Base-by-base conservation (phyloP, 2,797 vertebrate genomes). In the Netta rufina region DNA sequence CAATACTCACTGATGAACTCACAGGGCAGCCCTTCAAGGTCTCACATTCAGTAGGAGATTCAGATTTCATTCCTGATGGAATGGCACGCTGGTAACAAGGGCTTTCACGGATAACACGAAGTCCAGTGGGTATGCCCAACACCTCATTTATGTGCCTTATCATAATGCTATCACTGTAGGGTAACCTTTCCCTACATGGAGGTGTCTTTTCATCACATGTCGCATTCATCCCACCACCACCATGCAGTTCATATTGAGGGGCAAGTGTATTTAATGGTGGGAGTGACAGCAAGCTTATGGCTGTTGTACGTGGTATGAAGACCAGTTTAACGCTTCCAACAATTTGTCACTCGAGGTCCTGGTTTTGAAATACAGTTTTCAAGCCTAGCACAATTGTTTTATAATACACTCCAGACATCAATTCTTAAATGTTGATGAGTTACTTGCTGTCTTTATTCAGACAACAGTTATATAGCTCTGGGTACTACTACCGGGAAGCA, bases 61-160 rank as follows among this genome's bases (percentile, higher is more conserved):
- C 75, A 57, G 70, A 9, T 22, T 3, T 24, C 45, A 7, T 9
- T 69, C 51, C 65, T 60, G 32, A 24, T 70, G 69, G 76, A 76
- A 8, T 38, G 47, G 41, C 4, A 4, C 6, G 4, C 3, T 13
- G 16, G n/a, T 61, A 39, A 16, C 19, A 22, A 0, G 11, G 27
- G 25, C 36, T 79, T 74, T 36, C n/a, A 41, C 8, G 14, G 6
- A 27, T 15, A 7, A 16, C 19, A 13, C 28, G 11, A 30, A 38
- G 41, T 13, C 24, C 41, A 13, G 1, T 0, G 24, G 30, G 2
- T 30, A 45, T 53, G 43, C 14, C 24, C 45, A 67, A 4, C 27
- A 49, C 28, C 25, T 2, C 1, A 5, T 9, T 14, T 20, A 1
- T 27, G 56, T 39, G 7, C 15, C 27, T 60, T 27, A 4, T 8